A percentile compares a stretch with the other conserved stretches of the same genome.
Conservation (phyloP, 92 coral and sea anemone genomes). For the Micromussa lordhowensis region DNA sequence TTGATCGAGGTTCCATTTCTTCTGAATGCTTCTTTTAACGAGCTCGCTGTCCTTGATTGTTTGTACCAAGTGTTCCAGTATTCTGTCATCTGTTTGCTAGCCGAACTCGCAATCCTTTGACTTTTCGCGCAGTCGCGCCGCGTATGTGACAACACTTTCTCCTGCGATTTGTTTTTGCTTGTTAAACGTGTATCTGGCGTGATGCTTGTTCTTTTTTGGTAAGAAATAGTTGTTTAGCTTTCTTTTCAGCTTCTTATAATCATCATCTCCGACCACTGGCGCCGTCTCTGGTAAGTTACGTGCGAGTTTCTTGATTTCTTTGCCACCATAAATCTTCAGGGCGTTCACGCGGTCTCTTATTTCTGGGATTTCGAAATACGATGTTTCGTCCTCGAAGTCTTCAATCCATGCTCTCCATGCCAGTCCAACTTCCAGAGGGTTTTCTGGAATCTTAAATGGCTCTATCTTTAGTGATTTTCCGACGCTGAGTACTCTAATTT, state of each 20-base stretch:
- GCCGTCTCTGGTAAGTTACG: slow-evolving; percentile 71
- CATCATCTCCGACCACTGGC: slow-evolving; percentile 59
- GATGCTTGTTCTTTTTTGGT: too few species aligned
- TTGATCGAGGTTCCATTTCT: too few species aligned
- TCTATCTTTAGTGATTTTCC: too few species aligned
- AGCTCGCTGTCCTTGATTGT: too few species aligned
- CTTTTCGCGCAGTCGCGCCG: slow-evolving; percentile 64
- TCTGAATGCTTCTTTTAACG: too few species aligned
- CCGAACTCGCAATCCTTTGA: slow-evolving; percentile 44
- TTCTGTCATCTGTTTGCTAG: slow-evolving; percentile 72
- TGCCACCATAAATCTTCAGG: slow-evolving; percentile 66
- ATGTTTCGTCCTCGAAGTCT: slow-evolving; percentile 70
- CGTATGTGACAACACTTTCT: slow-evolving; percentile 62
- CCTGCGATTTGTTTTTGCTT: slow-evolving; percentile 29
- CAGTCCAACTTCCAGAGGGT: too few species aligned
- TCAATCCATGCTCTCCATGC: slow-evolving; percentile 81
- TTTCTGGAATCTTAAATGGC: too few species aligned
- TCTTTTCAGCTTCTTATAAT: slow-evolving; percentile 60
- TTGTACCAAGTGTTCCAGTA: too few species aligned
- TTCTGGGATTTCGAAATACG: slow-evolving; percentile 66
- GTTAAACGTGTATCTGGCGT: too few species aligned
- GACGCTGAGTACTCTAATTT: too few species aligned
- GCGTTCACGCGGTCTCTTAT: slow-evolving; percentile 64
- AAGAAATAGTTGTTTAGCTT: slow-evolving; percentile 59
- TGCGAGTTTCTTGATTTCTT: slow-evolving; percentile 71